Conservation (phyloP, 2,113 vertebrate genomes). For the Plecotus auritus region DNA sequence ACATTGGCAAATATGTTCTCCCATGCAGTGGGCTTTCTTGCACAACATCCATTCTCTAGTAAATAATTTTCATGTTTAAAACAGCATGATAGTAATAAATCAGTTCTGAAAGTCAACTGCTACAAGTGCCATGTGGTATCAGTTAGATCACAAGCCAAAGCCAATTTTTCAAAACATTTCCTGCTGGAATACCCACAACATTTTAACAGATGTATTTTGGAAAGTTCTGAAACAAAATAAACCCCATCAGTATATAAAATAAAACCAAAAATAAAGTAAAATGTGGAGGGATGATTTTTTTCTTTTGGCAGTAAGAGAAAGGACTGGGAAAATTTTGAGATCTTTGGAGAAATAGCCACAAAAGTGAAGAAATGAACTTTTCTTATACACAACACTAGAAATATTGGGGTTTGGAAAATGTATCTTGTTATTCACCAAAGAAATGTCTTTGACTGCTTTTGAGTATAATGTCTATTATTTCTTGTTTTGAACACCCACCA, state of each 20-base stretch:
- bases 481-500: conserved; percentile 15
- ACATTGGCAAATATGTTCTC: too few relatives aligned
- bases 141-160: conserved; percentile 75
- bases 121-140: conserved; percentile 70
- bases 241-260: conserved; percentile 70
- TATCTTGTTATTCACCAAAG: conserved; percentile 13
- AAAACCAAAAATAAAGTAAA: conserved; percentile 69
- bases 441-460: conserved; percentile 33
- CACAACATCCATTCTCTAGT: neutral
- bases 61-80: conserved; percentile 54
- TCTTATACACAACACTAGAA: neutral
- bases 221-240: conserved; percentile 74
- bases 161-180: conserved; percentile 74
- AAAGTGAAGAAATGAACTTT: conserved; percentile 43
- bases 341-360: conserved; percentile 56
- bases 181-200: conserved; percentile 60
- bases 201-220: conserved; percentile 72
- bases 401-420: conserved; percentile 11
- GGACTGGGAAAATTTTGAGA: conserved; percentile 30
- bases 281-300: neutral
- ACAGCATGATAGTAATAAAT: conserved; percentile 47
- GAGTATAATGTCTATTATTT: conserved; percentile 37
- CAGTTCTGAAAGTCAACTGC: conserved; percentile 60
- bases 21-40: too few relatives aligned
- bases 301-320: conserved; percentile 3